Evolutionary conservation across 2,888 invertebrate genomes (phyloP).

Genomic region (Leptopilina myrica): DNA sequence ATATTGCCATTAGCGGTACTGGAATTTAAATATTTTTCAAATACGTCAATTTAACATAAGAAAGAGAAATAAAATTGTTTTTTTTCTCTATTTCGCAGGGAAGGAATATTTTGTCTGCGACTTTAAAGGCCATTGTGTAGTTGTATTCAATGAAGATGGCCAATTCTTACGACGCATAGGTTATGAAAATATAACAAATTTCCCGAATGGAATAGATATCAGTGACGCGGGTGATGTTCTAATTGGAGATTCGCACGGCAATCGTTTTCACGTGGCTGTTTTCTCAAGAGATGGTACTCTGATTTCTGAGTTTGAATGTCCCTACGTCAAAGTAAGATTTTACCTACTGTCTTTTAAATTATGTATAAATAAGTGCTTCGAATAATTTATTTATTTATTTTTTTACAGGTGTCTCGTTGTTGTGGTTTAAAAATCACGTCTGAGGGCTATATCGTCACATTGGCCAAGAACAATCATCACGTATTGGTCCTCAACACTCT

Average conservation of each 20-base stretch:
- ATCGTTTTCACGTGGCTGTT: conserved; percentile 97
- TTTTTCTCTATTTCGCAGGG: conserved; percentile 78
- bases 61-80: not conserved
- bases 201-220: conserved; percentile 98
- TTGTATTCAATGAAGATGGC: conserved; percentile 96
- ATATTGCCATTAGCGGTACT: conserved; percentile 95
- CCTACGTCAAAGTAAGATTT: conserved; percentile 92
- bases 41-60: conserved; percentile 16
- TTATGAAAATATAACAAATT: conserved; percentile 96
- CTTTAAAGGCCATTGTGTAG: conserved; percentile 98
- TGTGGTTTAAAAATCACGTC: conserved; percentile 98
- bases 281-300: conserved; percentile 92
- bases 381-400: not conserved
- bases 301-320: conserved; percentile 96
- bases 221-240: conserved; percentile 97
- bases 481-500: conserved; percentile 96
- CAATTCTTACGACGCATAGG: conserved; percentile 95
- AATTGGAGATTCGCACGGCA: conserved; percentile 98
- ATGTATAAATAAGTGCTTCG: not conserved
- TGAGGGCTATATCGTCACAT: conserved; percentile 95
- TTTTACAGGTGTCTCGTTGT: conserved; percentile 92
- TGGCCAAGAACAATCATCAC: conserved; percentile 99
- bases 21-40: conserved; percentile 42
- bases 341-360: not conserved
- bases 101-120: conserved; percentile 97